Conservation (phyloP, 1,140 invertebrate genomes). For the Tachypleus tridentatus region DNA sequence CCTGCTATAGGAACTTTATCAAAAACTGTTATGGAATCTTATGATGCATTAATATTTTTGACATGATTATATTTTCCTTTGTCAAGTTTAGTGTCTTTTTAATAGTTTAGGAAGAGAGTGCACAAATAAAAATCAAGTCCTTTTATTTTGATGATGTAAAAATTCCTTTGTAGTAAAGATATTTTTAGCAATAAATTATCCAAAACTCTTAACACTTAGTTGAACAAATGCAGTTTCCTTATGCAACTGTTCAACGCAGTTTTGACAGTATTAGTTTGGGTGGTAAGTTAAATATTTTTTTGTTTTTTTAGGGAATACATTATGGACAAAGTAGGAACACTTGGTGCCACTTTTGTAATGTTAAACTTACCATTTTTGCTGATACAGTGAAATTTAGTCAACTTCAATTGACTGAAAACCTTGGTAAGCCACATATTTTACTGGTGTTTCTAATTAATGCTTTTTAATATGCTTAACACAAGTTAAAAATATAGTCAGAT, state of each 20-base stretch:
- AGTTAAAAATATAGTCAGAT: too few species aligned
- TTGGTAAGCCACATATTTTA: not conserved
- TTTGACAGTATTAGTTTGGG: not conserved
- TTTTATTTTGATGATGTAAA: not conserved
- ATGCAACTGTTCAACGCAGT: too few species aligned
- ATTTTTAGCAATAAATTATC: not conserved
- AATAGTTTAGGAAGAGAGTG: too few species aligned
- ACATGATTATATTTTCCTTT: too few species aligned
- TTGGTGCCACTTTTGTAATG: conserved; percentile 18
- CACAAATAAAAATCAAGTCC: too few species aligned
- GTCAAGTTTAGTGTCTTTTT: too few species aligned
- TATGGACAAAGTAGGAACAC: conserved; percentile 13
- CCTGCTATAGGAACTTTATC: too few species aligned
- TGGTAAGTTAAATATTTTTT: not conserved
- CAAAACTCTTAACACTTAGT: not conserved
- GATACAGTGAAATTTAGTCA: conserved; percentile 11
- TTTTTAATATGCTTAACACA: not conserved
- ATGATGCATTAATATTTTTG: too few species aligned
- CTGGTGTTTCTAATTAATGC: not conserved
- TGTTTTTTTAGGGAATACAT: conserved; percentile 16
- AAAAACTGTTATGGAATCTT: too few species aligned
- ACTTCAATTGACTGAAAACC: not conserved
- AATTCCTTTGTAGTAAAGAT: not conserved
- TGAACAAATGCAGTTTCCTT: too few species aligned
- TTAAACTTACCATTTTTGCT: conserved; percentile 17